Evolutionary conservation across 2,113 vertebrate species (phyloP).

Genomic region (Grallaria varia): DNA sequence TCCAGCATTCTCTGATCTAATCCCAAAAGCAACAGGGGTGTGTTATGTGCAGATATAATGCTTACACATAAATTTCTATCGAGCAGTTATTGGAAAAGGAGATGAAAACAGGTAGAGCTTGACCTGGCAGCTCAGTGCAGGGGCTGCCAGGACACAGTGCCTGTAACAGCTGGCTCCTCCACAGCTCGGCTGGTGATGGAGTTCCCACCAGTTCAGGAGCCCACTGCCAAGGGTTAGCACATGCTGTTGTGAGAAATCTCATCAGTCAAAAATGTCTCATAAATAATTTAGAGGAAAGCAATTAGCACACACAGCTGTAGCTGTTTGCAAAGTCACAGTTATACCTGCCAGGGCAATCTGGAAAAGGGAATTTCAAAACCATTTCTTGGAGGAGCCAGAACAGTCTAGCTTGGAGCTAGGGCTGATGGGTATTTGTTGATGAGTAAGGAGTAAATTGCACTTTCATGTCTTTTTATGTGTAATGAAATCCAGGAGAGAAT

Average conservation of each 20-base stretch:
- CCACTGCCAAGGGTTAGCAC: conserved; percentile 18
- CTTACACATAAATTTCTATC: neutral
- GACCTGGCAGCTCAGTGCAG: neutral
- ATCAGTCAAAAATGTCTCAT: conserved; percentile 22
- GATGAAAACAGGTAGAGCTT: neutral
- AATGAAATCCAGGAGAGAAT: conserved; percentile 38
- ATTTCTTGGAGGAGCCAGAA: conserved; percentile 14
- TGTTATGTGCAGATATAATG: neutral
- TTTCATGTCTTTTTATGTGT: conserved; percentile 41
- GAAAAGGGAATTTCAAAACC: conserved; percentile 31
- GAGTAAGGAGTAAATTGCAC: conserved; percentile 33
- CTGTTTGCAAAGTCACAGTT: conserved; percentile 46
- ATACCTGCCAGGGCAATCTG: conserved; percentile 44
- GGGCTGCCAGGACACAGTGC: neutral
- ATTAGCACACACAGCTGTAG: conserved; percentile 62
- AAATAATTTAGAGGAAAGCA: conserved; percentile 58
- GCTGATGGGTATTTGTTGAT: conserved; percentile 23
- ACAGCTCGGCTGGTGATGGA: neutral
- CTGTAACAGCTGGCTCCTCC: conserved; percentile 7
- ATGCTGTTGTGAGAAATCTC: conserved; percentile 23
- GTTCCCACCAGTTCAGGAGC: neutral
- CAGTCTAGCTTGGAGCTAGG: neutral
- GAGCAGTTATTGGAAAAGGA: neutral
- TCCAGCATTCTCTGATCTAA: neutral
- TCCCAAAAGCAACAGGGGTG: neutral